Percentiles rank a stretch among this genome's conserved stretches.
These are phyloP conservation scores for Martes martes DNA, from an alignment of 2,113 vertebrate genomes.

Conservation along the genomic window DNA sequence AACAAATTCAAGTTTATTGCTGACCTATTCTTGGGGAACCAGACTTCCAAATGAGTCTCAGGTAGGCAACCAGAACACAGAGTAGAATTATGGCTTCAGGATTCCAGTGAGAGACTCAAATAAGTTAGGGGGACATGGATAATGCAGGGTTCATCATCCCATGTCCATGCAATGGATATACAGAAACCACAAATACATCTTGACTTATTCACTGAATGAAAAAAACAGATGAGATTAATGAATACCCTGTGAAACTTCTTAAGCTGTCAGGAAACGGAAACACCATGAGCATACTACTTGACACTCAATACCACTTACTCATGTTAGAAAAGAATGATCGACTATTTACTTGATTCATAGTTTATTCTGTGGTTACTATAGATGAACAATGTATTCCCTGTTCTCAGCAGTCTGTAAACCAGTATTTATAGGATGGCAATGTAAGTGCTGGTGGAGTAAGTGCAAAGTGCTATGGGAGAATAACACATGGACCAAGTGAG, in stretches of 20 bases:
- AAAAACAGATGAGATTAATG: background rate
- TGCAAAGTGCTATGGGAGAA: background rate
- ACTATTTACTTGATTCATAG: conserved; percentile 17
- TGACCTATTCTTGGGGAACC: background rate
- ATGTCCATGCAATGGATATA: background rate
- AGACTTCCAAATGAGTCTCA: background rate
- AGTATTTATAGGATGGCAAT: background rate
- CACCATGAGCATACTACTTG: background rate
- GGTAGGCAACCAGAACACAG: background rate
- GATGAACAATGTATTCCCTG: background rate
- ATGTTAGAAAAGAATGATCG: background rate
- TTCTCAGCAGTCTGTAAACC: background rate
- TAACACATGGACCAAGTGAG: background rate
- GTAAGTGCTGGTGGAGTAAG: background rate
- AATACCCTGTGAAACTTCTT: background rate
- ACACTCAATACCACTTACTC: background rate
- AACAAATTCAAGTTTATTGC: background rate
- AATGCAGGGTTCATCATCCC: background rate
- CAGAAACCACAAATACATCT: background rate
- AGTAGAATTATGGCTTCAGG: background rate
- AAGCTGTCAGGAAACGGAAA: background rate
- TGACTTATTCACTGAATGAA: conserved; percentile 18
- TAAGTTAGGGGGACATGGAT: background rate
- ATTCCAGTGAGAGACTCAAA: background rate
- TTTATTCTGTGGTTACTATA: background rate